Evolutionary conservation across 1,140 invertebrate species (phyloP).

Genomic region (Bombus superbus): DNA sequence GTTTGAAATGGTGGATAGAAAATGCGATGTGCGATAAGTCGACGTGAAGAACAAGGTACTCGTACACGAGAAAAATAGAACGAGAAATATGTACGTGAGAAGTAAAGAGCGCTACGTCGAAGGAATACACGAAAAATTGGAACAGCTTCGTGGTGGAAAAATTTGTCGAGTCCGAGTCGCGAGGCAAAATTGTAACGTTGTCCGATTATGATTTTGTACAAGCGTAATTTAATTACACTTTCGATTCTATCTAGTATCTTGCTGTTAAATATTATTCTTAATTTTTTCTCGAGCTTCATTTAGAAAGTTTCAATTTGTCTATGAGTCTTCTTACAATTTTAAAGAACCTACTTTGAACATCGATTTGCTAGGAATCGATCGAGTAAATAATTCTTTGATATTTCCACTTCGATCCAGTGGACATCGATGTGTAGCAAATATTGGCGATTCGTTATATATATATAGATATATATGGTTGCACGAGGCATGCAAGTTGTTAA

Average conservation of each 20-base stretch:
- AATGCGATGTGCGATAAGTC: neutral
- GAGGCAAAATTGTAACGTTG: neutral
- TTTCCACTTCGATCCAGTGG: neutral
- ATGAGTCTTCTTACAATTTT: neutral
- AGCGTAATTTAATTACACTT: neutral
- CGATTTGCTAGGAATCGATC: neutral
- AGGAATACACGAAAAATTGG: neutral
- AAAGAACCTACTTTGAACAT: neutral
- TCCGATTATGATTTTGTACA: neutral
- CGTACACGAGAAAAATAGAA: neutral
- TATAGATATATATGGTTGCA: neutral
- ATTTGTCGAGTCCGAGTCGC: neutral
- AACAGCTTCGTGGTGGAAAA: neutral
- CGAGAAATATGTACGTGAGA: neutral
- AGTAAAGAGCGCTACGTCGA: neutral
- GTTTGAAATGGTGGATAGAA: neutral
- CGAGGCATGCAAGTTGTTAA: neutral
- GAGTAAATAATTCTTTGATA: neutral
- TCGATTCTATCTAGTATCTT: neutral
- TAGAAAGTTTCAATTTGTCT: neutral
- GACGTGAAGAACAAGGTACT: neutral
- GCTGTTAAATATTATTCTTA: neutral
- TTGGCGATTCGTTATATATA: neutral
- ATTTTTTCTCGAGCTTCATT: neutral
- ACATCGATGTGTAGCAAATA: neutral